Percentiles rank a stretch among this genome's conserved stretches.
These are phyloP conservation scores for Crotalus tigris DNA, from an alignment of 2,113 vertebrate species.

Conservation along the genomic window DNA sequence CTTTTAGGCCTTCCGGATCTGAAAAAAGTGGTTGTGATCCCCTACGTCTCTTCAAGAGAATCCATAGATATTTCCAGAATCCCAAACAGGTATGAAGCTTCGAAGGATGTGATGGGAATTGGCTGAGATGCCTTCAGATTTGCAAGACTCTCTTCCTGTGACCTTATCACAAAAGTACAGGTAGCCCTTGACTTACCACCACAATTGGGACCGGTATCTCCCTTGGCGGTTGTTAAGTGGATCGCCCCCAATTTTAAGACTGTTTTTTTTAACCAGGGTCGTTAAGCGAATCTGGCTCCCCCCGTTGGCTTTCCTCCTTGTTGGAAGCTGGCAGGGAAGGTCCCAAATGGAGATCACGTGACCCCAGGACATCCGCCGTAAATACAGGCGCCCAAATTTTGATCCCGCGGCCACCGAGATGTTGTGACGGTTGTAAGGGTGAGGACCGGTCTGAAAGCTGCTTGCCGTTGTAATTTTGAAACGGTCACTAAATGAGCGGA, in stretches of 20 bases:
- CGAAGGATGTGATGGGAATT: not conserved
- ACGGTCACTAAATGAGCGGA: not conserved
- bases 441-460: not conserved
- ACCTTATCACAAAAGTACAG: no score
- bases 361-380: not conserved
- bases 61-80: conserved; percentile 87
- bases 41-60: conserved; percentile 80
- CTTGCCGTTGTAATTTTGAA: not conserved
- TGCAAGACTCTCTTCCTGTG: no score
- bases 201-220: no score
- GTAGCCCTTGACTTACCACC: no score
- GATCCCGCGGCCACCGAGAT: not conserved
- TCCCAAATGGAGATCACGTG: not conserved
- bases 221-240: no score
- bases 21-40: conserved; percentile 87
- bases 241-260: no score
- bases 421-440: not conserved
- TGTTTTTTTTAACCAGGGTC: not conserved
- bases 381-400: not conserved
- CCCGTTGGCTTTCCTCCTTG: not conserved
- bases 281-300: not conserved
- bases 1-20: conserved; percentile 86
- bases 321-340: not conserved
- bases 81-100: conserved; percentile 78
- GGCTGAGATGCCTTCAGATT: no score